A percentile compares a stretch with the other conserved stretches of the same genome.
phyloP scores from a whole-genome alignment of 2,113 vertebrate genomes.

The Talpa occidentalis region DNA sequence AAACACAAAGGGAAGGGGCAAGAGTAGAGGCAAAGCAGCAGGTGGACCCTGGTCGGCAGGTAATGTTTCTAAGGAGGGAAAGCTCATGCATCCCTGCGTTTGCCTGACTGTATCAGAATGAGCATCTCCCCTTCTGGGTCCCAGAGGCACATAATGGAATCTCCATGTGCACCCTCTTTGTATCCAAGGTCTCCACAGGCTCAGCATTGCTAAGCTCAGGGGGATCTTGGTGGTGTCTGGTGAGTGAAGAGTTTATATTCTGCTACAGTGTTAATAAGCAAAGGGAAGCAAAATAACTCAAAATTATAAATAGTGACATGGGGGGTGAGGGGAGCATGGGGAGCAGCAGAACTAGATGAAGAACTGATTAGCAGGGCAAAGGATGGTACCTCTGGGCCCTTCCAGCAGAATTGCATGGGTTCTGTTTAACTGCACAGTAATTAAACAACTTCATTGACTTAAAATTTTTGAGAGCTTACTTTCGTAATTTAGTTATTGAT shows the following conservation, averaged over 20 bases:
- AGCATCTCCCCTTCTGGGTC: not conserved
- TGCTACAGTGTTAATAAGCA: not conserved
- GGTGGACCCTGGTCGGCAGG: accelerated
- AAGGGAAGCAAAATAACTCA: not conserved
- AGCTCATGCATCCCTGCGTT: accelerated
- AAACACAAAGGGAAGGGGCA: not conserved
- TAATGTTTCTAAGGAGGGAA: not conserved
- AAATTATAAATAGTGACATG: not conserved
- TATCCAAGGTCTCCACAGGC: not conserved
- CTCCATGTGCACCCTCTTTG: not conserved
- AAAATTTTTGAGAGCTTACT: not conserved
- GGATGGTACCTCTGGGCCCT: not conserved
- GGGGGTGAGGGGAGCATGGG: accelerated
- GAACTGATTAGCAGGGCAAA: too few relatives aligned
- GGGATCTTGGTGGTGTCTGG: not conserved
- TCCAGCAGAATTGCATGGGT: not conserved
- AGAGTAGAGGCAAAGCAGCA: not conserved
- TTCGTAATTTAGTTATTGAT: not conserved
- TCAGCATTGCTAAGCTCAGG: not conserved
- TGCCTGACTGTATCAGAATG: too few relatives aligned
- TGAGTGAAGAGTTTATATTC: not conserved
- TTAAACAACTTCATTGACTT: not conserved
- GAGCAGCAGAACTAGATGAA: too few relatives aligned
- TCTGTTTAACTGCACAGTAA: not conserved
- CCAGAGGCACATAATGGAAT: not conserved